Evolutionary conservation across 2,113 vertebrate genomes (phyloP), one percentile per base, ranked within the genome.

Genomic region (Callospermophilus lateralis): DNA sequence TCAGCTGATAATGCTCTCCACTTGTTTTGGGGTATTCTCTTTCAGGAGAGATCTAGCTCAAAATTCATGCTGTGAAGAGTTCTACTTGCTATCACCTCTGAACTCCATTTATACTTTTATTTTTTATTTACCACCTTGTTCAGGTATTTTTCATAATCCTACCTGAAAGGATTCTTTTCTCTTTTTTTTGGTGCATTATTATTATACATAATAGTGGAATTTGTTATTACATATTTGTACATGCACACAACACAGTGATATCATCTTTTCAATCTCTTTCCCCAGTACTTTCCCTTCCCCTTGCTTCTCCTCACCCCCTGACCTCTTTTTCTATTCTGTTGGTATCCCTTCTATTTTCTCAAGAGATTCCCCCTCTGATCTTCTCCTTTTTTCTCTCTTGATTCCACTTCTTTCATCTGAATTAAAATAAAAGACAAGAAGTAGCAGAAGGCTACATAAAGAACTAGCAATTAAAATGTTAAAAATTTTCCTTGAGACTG

Each of bases 1-100:
- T 22, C 74, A 28, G 28, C 39, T 65, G 28, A 6, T 16, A 26
- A 2, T 2, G 1, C 11, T 42, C 6, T 24, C 55, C 8, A 0
- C 20, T 24, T 32, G 22, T 17, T 26, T 39, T 8, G 11, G 3
- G 2, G 10, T 48, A 45, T 34, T 34, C 4, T 34, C 58, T 88
- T 16, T 3, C 73, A 76, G 32, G 6, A 0, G 8, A 63, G 51
- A 55, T 42, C n/a, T 30, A 63, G 10, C 58, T 92, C 48, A 30
- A 61, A 89, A 34, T 70, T 32, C 15, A 24, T 65, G 15, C n/a
- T 45, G 4, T 55, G 16, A 53, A 28, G n/a, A 51, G 4, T 42
- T 67, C 39, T 89, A 8, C 12, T 76, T 61, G 4, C 19, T n/a
- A n/a, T 70, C 8, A 34, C 10, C 37, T 73, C 74, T 79, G 6